phyloP scores from a whole-genome alignment of 1,140 invertebrate species.

The Cydia fagiglandana region DNA sequence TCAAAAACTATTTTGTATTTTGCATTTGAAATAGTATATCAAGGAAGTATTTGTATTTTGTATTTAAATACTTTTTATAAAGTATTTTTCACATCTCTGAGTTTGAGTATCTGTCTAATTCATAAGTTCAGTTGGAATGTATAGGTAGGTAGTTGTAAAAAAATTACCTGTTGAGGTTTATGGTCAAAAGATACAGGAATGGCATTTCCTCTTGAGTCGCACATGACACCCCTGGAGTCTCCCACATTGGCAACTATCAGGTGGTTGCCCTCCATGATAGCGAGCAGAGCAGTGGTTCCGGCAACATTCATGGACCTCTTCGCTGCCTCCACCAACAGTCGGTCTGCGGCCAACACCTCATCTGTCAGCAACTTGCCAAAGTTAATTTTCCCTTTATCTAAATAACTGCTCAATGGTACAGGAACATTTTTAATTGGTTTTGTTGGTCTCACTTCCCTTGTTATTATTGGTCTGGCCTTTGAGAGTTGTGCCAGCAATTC shows the following conservation, averaged over 20 bases:
- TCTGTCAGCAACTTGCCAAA: slow-evolving; percentile 90
- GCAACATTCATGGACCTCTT: slow-evolving; percentile 92
- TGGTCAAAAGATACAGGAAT: slow-evolving; percentile 97
- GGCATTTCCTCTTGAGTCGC: slow-evolving; percentile 91
- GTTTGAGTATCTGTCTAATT: no score
- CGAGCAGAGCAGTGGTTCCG: slow-evolving; percentile 96
- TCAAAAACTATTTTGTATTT: no score
- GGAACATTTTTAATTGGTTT: slow-evolving; percentile 64
- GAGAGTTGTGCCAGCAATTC: slow-evolving; percentile 83
- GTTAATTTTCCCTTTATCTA: slow-evolving; percentile 87
- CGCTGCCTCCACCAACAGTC: slow-evolving; percentile 87
- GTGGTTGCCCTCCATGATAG: slow-evolving; percentile 88
- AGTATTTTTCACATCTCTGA: no score
- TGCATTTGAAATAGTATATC: no score
- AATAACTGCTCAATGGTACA: slow-evolving; percentile 78
- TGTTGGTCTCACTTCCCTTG: slow-evolving; percentile 81
- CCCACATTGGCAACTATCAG: slow-evolving; percentile 97
- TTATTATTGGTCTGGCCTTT: slow-evolving; percentile 81
- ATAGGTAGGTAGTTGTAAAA: not conserved
- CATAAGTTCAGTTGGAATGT: slow-evolving; percentile 5
- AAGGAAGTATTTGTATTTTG: no score
- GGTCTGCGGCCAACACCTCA: slow-evolving; percentile 90
- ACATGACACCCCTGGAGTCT: slow-evolving; percentile 97
- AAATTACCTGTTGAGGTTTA: slow-evolving; percentile 93
- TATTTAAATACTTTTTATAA: no score